Evolutionary conservation across 1,140 invertebrate species (phyloP), one percentile per base, ranked within the genome.

Genomic region (Nebria ingens): DNA sequence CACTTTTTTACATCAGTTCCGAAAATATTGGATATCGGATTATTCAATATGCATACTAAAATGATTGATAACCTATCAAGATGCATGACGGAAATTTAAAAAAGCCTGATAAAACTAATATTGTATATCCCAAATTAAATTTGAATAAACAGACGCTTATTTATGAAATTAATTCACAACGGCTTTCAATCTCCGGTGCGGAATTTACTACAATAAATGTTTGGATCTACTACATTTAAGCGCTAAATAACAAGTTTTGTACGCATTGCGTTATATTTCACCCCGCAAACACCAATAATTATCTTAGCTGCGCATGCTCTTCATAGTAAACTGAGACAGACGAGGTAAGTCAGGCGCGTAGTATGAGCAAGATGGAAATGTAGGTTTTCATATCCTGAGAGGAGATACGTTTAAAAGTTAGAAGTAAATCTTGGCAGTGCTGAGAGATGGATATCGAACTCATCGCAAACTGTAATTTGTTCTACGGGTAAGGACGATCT

Each of bases 381-480:
- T 6, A n/a, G 25, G 25, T 45, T 45, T 45, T 45, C 40, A 45
- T 45, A 45, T 45, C 40, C 40, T 9, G 15, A 45, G 25, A 34
- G 25, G 25, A 45, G 40, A 45, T 45, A 45, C 40, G 40, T 45
- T 45, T 45, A 45, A 45, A 45, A 45, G 40, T 45, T 45, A 45
- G 9, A 45, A 45, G 40, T 45, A 45, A 45, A 45, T 45, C 40
- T 45, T 45, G 9, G 40, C 40, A 45, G 40, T 45, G 40, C 17
- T 17, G 40, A 45, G 40, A 9, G 40, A 45, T 45, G 40, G 40
- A 45, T 45, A 45, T 45, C 40, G 40, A 45, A 45, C 40, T 45
- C 40, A 45, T 45, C 40, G 40, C 40, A 45, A 45, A 45, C 40
- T 45, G 40, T 45, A 45, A 45, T 45, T 45, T 45, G 40, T 45